phyloP scores from a whole-genome alignment of 2,888 invertebrate species.

The Ochlodes sylvanus region DNA sequence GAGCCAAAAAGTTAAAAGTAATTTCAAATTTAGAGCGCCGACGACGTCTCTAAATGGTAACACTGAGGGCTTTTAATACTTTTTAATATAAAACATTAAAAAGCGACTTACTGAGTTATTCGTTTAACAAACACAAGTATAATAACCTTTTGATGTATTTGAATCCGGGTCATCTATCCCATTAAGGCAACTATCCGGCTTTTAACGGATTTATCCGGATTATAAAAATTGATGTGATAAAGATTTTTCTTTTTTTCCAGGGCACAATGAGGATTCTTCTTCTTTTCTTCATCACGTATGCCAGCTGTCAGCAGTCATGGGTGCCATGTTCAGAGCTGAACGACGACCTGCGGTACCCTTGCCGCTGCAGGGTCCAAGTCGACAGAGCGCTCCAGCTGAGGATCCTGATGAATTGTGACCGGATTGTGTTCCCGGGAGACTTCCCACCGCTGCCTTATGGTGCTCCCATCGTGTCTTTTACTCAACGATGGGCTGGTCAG shows the following conservation, averaged over 20 bases:
- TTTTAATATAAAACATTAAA: not conserved
- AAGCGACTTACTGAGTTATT: not conserved
- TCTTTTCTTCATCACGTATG: slow-evolving; percentile 60
- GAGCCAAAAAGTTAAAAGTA: slow-evolving; percentile 25
- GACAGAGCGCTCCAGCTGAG: slow-evolving; percentile 76
- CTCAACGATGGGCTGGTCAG: slow-evolving; percentile 92
- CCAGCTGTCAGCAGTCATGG: slow-evolving; percentile 80
- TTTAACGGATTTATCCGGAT: too few species aligned
- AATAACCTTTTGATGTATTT: too few species aligned
- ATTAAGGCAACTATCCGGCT: too few species aligned
- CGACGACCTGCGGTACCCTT: slow-evolving; percentile 90
- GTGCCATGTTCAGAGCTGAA: slow-evolving; percentile 91
- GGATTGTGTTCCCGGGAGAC: slow-evolving; percentile 92
- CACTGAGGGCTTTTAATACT: slow-evolving; percentile 11
- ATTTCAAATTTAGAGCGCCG: slow-evolving; percentile 26
- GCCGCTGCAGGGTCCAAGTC: slow-evolving; percentile 83
- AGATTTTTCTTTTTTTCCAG: slow-evolving; percentile 54
- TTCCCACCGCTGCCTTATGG: slow-evolving; percentile 91
- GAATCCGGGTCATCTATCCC: too few species aligned
- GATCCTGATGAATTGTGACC: slow-evolving; percentile 93
- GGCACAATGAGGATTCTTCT: slow-evolving; percentile 66
- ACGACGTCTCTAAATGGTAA: not conserved
- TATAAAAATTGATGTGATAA: too few species aligned
- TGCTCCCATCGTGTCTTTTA: slow-evolving; percentile 92
- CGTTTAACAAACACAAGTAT: not conserved